Conservation (phyloP, 1,140 invertebrate genomes). For the Halesus radiatus region DNA sequence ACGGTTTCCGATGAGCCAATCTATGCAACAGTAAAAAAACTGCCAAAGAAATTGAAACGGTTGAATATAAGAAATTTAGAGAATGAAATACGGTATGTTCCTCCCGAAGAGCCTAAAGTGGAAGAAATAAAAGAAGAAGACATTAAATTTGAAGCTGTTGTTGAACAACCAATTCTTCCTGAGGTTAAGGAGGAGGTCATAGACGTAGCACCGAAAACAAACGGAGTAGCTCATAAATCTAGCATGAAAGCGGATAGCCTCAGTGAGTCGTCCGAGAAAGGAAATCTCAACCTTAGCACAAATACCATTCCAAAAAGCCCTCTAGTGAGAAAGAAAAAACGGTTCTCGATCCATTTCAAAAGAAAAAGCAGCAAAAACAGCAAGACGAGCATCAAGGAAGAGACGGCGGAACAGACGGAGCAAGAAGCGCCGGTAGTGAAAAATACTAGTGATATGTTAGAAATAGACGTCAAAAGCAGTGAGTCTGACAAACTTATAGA, state of each 20-base stretch:
- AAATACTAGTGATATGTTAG: conserved; percentile 56
- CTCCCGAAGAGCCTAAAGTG: conserved; percentile 45
- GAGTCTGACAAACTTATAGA: conserved; percentile 52
- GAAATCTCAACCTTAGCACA: conserved; percentile 6
- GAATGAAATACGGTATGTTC: conserved; percentile 68
- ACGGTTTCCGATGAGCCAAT: conserved; percentile 66
- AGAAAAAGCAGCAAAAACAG: conserved; percentile 65
- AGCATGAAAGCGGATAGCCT: conserved; percentile 46
- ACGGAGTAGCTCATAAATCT: conserved; percentile 29
- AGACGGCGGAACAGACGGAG: conserved; percentile 50
- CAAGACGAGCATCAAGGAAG: conserved; percentile 50
- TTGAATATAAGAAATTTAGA: conserved; percentile 69
- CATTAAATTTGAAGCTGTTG: not conserved
- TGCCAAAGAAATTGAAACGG: conserved; percentile 66
- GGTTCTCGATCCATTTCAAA: conserved; percentile 69
- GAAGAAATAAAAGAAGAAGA: conserved; percentile 25
- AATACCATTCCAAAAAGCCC: conserved; percentile 60
- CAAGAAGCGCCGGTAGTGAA: conserved; percentile 22
- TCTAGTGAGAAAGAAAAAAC: conserved; percentile 68
- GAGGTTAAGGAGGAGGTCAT: conserved; percentile 8
- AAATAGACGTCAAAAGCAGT: conserved; percentile 25
- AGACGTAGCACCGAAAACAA: conserved; percentile 28
- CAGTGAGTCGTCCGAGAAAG: conserved; percentile 52
- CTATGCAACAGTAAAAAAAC: conserved; percentile 69
- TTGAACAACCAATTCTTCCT: conserved; percentile 11